Evolutionary conservation across 2,888 invertebrate genomes (phyloP).

Genomic region (Drosophila sordidula): DNA sequence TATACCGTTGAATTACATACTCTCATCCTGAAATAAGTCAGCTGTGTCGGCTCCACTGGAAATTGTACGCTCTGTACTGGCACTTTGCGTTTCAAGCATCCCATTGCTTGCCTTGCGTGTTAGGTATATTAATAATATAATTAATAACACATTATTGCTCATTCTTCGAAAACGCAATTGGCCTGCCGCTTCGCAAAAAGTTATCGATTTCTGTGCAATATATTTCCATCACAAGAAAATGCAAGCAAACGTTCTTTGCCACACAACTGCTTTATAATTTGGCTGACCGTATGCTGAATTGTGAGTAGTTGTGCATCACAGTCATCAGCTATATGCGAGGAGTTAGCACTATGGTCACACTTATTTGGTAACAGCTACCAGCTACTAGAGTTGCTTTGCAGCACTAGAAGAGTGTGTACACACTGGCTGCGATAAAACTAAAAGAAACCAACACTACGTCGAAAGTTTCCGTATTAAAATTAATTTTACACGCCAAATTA

Average conservation of each 20-base stretch:
- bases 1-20: slow-evolving; percentile 24
- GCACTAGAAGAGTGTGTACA: slow-evolving; percentile 39
- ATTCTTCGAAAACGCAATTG: slow-evolving; percentile 51
- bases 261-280: slow-evolving; percentile 4
- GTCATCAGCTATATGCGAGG: too few relatives aligned
- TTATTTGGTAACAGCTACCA: slow-evolving; percentile 34
- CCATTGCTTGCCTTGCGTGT: neutral
- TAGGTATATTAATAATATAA: slow-evolving; percentile 35
- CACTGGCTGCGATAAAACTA: slow-evolving; percentile 52
- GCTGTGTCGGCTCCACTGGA: slow-evolving; percentile 1
- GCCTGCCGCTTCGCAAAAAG: slow-evolving; percentile 10
- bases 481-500: slow-evolving; percentile 56
- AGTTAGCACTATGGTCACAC: slow-evolving; percentile 28
- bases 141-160: slow-evolving; percentile 39
- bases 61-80: neutral
- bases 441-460: slow-evolving; percentile 71
- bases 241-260: neutral
- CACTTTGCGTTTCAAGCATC: slow-evolving; percentile 25
- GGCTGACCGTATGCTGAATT: slow-evolving; percentile 10
- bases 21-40: slow-evolving; percentile 7
- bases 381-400: slow-evolving; percentile 13
- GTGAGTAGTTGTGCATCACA: neutral
- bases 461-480: slow-evolving; percentile 68
- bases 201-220: slow-evolving; percentile 23
- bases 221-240: neutral